These are phyloP conservation scores for Atethmia centrago DNA, from an alignment of 2,888 invertebrate species.

Conservation along the genomic window DNA sequence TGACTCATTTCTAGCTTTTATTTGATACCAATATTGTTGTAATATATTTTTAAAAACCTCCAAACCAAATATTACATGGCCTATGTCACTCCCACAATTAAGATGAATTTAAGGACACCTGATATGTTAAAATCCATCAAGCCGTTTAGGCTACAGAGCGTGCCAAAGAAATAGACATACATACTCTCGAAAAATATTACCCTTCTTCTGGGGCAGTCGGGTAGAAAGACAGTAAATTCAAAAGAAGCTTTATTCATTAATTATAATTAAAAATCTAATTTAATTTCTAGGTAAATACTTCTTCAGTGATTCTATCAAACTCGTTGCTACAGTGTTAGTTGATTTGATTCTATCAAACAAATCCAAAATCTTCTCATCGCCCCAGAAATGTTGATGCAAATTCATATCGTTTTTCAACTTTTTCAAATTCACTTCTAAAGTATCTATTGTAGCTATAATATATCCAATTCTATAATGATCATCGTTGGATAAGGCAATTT, in stretches of 20 bases:
- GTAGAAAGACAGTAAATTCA: background rate
- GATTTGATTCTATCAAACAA: conserved; percentile 72
- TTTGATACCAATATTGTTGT: too few species aligned
- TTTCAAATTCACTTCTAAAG: conserved; percentile 69
- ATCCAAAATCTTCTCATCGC: conserved; percentile 69
- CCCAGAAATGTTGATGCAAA: conserved; percentile 62
- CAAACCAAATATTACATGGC: too few species aligned
- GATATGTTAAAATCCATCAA: too few species aligned
- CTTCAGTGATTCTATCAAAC: conserved; percentile 66
- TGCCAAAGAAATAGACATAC: too few species aligned
- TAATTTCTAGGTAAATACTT: conserved; percentile 46
- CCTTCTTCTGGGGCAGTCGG: too few species aligned
- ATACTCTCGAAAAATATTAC: too few species aligned
- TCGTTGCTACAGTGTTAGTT: conserved; percentile 63
- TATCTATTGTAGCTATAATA: conserved; percentile 75
- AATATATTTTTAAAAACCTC: too few species aligned
- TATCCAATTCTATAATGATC: conserved; percentile 75
- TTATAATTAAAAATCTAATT: background rate
- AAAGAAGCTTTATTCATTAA: conserved; percentile 7
- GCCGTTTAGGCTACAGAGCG: too few species aligned
- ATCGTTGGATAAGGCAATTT: conserved; percentile 61
- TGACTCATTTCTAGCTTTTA: too few species aligned
- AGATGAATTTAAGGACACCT: too few species aligned
- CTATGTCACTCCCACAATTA: too few species aligned
- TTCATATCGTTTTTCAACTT: conserved; percentile 69